A percentile compares a stretch with the other conserved stretches of the same genome.
These are phyloP conservation scores for Anolis sagrei DNA, from an alignment of 2,113 vertebrate genomes.

Conservation along the genomic window DNA sequence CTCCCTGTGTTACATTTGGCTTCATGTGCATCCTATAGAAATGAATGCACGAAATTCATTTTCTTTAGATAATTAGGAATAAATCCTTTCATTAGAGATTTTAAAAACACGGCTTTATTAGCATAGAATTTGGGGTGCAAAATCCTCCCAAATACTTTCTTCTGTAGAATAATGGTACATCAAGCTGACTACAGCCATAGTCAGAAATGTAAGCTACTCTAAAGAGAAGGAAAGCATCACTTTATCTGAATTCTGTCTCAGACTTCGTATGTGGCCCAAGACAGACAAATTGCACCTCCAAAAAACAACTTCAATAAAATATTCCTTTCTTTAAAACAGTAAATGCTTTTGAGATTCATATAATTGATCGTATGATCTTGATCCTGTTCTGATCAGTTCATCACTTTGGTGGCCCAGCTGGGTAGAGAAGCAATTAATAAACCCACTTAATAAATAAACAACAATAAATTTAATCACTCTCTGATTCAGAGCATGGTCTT, in stretches of 20 bases:
- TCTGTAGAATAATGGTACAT: not conserved
- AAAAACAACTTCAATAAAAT: not conserved
- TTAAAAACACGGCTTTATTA: slow-evolving; percentile 12
- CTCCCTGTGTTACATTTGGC: not conserved
- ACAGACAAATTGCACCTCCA: not conserved
- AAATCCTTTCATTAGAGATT: not conserved
- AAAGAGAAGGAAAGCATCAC: not conserved
- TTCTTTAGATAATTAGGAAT: slow-evolving; percentile 5
- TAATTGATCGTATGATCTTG: not conserved
- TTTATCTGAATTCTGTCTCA: not conserved
- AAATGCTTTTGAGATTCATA: slow-evolving; percentile 6
- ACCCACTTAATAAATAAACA: too few relatives aligned
- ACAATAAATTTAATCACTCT: slow-evolving; percentile 21
- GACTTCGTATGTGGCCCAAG: not conserved
- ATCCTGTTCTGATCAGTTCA: not conserved
- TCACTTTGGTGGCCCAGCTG: too few relatives aligned
- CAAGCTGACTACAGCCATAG: slow-evolving; percentile 1
- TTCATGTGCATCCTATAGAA: not conserved
- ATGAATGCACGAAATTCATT: not conserved
- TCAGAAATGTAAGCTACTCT: not conserved
- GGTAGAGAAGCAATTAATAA: too few relatives aligned
- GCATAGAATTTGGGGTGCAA: slow-evolving; percentile 34
- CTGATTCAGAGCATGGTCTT: slow-evolving; percentile 41
- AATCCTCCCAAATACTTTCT: not conserved
- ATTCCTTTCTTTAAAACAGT: not conserved